Evolutionary conservation across 2,888 invertebrate species (phyloP).

Genomic region (Cryptus armator): DNA sequence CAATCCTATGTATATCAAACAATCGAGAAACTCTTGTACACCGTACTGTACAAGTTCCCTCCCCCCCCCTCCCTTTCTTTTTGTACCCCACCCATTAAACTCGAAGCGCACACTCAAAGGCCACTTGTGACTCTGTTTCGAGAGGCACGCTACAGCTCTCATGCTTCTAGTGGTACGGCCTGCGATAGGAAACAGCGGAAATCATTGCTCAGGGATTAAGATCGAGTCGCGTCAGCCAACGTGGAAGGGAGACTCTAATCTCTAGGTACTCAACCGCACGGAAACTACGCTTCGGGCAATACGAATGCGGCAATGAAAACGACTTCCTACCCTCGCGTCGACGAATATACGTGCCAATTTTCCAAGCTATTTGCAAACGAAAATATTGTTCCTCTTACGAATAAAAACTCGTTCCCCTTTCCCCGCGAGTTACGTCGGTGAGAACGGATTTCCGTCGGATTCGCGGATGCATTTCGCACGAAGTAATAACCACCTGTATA

Average conservation of each 20-base stretch:
- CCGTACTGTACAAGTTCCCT: not conserved
- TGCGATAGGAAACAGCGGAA: conserved; percentile 6
- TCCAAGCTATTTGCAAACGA: conserved; percentile 2
- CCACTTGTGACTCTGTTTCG: conserved; percentile 26
- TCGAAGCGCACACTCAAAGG: conserved; percentile 24
- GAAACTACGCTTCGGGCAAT: conserved; percentile 6
- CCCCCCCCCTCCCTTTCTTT: not conserved
- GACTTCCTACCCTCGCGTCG: not conserved
- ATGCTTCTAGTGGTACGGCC: not conserved
- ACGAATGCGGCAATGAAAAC: conserved; percentile 20
- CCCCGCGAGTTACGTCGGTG: not conserved
- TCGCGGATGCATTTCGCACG: not conserved
- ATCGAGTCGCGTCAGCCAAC: conserved; percentile 28
- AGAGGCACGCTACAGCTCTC: conserved; percentile 2
- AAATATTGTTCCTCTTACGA: not conserved
- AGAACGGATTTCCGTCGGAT: not conserved
- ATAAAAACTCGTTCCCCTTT: not conserved
- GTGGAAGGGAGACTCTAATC: not conserved
- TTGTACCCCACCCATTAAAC: not conserved
- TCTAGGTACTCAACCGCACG: not conserved
- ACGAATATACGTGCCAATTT: conserved; percentile 34
- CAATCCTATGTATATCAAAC: conserved; percentile 1
- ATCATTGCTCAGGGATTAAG: conserved; percentile 42
- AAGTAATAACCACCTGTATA: not conserved
- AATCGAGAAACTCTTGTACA: not conserved